A percentile compares a stretch with the other conserved stretches of the same genome.
Conservation (phyloP, 2,888 invertebrate genomes). For the Phyllotreta cruciferae region DNA sequence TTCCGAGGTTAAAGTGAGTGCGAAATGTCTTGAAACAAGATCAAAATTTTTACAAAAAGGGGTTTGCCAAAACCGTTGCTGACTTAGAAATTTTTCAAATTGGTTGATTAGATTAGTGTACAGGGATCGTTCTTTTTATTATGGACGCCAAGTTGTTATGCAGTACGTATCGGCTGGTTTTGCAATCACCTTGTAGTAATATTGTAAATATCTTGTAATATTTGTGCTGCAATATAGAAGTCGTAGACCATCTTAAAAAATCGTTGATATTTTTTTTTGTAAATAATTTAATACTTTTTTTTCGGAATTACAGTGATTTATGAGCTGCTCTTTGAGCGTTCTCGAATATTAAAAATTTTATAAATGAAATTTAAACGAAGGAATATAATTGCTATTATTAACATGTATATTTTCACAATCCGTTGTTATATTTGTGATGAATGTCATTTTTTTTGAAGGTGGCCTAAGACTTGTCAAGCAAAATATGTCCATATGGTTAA, state of each 20-base stretch:
- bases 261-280: background rate
- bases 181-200: conserved; percentile 37
- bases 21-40: conserved; percentile 42
- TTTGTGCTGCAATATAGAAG: conserved; percentile 53
- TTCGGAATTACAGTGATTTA: background rate
- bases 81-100: conserved; percentile 24
- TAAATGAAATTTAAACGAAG: no score
- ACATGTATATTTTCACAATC: no score
- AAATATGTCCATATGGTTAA: conserved; percentile 56
- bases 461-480: conserved; percentile 44
- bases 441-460: background rate
- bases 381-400: no score
- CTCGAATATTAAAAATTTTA: background rate
- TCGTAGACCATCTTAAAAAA: conserved; percentile 7
- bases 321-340: background rate
- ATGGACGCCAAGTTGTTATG: conserved; percentile 28
- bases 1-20: conserved; percentile 34
- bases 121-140: conserved; percentile 14
- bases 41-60: conserved; percentile 32
- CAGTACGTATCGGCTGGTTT: conserved; percentile 38
- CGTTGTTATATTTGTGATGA: background rate
- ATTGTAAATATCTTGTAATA: conserved; percentile 49
- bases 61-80: conserved; percentile 32
- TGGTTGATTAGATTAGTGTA: conserved; percentile 41
- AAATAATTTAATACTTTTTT: background rate